These are phyloP conservation scores for Esperia sulphurella DNA, from an alignment of 2,888 invertebrate genomes.

Conservation along the genomic window DNA sequence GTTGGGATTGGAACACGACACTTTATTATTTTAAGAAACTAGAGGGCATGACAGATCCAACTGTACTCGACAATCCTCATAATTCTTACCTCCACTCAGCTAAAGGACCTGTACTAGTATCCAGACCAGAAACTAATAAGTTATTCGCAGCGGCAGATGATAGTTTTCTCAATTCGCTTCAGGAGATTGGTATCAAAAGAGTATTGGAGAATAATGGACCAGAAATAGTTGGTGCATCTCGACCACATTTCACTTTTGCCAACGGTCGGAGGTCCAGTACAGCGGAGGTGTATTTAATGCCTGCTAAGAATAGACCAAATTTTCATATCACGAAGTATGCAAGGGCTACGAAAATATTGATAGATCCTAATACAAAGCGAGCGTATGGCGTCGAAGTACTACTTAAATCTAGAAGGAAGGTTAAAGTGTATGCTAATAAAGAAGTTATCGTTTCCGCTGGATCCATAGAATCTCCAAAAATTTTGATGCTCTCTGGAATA, in stretches of 20 bases:
- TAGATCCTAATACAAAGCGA: constrained; percentile 32
- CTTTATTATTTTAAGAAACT: constrained; percentile 36
- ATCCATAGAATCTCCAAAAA: constrained; percentile 52
- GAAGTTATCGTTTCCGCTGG: constrained; percentile 64
- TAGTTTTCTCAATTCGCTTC: constrained; percentile 24
- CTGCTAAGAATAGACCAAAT: constrained; percentile 41
- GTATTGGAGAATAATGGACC: constrained; percentile 32
- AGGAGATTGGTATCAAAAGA: constrained; percentile 34
- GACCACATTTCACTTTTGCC: constrained; percentile 36
- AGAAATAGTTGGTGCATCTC: constrained; percentile 27
- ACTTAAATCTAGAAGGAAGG: constrained; percentile 27
- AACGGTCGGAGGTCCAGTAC: constrained; percentile 58
- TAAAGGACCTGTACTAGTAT: constrained; percentile 32
- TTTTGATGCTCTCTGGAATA: constrained; percentile 60
- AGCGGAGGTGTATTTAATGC: constrained; percentile 53
- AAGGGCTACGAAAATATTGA: constrained; percentile 49
- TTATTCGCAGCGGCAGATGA: constrained; percentile 26
- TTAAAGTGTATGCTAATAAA: constrained; percentile 39
- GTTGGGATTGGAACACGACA: constrained; percentile 34
- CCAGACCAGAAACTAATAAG: constrained; percentile 26
- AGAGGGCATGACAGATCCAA: constrained; percentile 32
- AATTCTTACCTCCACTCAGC: constrained; percentile 30
- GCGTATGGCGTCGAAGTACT: constrained; percentile 50
- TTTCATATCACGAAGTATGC: constrained; percentile 48
- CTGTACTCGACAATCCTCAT: constrained; percentile 21